phyloP scores from a whole-genome alignment of 2,797 vertebrate genomes.

The Halcyon smyrnensis region DNA sequence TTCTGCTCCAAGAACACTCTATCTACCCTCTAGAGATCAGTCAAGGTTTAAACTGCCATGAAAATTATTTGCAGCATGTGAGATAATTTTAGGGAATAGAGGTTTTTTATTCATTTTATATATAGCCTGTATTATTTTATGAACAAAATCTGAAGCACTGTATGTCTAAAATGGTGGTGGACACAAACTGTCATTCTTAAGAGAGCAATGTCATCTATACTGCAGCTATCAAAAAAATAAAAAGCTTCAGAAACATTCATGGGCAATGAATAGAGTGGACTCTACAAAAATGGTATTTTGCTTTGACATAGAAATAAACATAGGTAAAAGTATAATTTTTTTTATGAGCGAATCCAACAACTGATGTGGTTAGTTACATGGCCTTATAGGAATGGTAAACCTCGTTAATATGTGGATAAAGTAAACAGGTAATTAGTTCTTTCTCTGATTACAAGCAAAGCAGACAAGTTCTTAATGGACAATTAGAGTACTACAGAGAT shows the following conservation, averaged over 20 bases:
- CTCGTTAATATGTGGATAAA: background rate
- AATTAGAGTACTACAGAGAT: background rate
- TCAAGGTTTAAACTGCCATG: slow-evolving; percentile 10
- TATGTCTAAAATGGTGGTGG: background rate
- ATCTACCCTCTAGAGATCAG: background rate
- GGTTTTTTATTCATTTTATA: background rate
- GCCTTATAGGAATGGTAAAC: background rate
- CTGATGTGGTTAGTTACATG: background rate
- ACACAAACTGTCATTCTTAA: background rate
- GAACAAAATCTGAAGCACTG: background rate
- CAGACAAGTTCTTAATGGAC: background rate
- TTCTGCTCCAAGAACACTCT: slow-evolving; percentile 33
- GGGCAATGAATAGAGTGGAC: background rate
- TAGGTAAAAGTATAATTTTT: background rate
- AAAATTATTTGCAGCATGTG: background rate
- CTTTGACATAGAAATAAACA: slow-evolving; percentile 4
- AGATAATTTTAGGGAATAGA: background rate
- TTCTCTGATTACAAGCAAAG: background rate
- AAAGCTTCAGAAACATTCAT: background rate
- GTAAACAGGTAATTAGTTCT: background rate
- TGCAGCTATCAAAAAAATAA: background rate
- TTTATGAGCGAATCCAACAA: background rate
- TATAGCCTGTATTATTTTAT: background rate
- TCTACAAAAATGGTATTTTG: background rate
- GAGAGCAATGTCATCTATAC: background rate